Evolutionary conservation across 1,140 invertebrate species (phyloP), one percentile per base, ranked within the genome.

Genomic region (Trissolcus basalis): DNA sequence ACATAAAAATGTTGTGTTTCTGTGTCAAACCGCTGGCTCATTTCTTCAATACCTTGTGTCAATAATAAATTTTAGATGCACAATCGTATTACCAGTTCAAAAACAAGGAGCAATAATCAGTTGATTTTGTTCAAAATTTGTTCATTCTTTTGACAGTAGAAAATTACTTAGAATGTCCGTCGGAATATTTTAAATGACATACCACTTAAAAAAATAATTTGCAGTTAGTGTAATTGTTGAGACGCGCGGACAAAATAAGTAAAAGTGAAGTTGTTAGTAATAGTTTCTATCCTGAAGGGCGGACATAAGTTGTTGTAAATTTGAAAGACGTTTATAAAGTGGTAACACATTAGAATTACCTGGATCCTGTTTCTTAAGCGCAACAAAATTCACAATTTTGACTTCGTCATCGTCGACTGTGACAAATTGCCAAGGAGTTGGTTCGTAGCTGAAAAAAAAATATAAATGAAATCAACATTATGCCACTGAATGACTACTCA

Each of bases 381-480:
- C 19, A 27, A 77, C 85, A 73, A 91, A 90, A 83, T 91, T 89
- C 35, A 90, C 80, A 35, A 89, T 83, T 15, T 83, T 80, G 60
- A 84, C 80, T 56, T 67, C 45, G 19, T 78, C 86, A 19, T 86
- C 54, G 67, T 79, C 77, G 14, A 91, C 88, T 3, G 65, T 83
- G 7, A 91, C 82, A 15, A 68, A 76, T 47, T 85, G 65, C 33
- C 76, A 60, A 9, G 88, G 78, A 51, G 88, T 89, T 45, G 85
- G 81, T 67, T 82, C 56, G 56, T 89, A 91, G 51, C 90, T 79
- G 32, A 14, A 61, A 64, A 44, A 27, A 50, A 39, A 45, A 13
- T 4, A 15, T 48, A 19, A 14, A 45, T 13, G 3, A 15, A 15
- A 47, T 44, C 1, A 44, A 2, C 13, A 13, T 1, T 13, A 7